Conservation (phyloP, 2,797 vertebrate genomes). For the Nasua narica region DNA sequence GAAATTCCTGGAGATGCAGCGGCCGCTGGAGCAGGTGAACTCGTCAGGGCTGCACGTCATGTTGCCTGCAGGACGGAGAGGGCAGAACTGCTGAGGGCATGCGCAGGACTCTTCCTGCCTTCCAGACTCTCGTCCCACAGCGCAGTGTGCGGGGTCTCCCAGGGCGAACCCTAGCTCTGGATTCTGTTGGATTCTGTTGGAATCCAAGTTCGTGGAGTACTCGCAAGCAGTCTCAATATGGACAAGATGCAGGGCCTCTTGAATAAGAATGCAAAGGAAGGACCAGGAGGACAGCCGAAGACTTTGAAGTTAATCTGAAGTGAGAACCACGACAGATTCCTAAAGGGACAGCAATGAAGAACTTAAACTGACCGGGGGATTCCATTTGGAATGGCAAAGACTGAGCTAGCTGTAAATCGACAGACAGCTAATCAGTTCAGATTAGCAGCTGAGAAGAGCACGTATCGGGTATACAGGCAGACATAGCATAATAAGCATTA, state of each 20-base stretch:
- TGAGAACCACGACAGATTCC: slow-evolving; percentile 2
- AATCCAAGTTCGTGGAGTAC: background rate
- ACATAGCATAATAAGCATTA: background rate
- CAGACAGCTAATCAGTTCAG: background rate
- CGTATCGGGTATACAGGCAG: background rate
- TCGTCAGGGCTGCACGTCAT: slow-evolving; percentile 94
- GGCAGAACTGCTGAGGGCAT: background rate
- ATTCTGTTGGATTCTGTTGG: no score
- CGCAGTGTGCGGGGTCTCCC: background rate
- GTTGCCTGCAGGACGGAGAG: slow-evolving; percentile 87
- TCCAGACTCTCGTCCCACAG: background rate
- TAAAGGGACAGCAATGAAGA: background rate
- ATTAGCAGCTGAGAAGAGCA: background rate
- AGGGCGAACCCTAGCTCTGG: background rate
- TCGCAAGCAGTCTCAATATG: background rate
- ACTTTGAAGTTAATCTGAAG: slow-evolving; percentile 22
- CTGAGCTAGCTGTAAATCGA: background rate
- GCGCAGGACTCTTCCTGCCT: background rate
- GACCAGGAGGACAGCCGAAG: slow-evolving; percentile 4
- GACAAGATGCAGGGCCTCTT: background rate
- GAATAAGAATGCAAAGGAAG: slow-evolving; percentile 21
- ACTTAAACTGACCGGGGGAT: background rate
- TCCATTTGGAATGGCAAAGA: slow-evolving; percentile 33
- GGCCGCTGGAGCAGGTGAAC: slow-evolving; percentile 94
- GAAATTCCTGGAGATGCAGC: slow-evolving; percentile 95